Evolutionary conservation across 2,888 invertebrate genomes (phyloP), one percentile per base, ranked within the genome.

Genomic region (Brenthis hecate): DNA sequence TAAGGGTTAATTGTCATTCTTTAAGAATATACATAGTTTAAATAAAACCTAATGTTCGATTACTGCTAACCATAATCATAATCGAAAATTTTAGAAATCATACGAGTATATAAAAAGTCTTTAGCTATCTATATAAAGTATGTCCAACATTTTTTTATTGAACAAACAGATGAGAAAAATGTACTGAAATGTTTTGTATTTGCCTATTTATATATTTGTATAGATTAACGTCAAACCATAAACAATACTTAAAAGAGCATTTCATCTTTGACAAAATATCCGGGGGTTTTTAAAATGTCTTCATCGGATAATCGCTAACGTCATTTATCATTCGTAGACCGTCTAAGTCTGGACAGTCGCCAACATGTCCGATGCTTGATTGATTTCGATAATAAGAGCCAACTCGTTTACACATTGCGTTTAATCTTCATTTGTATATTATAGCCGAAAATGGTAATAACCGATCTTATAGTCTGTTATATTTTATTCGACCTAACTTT

Each of bases 351-450:
- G 76, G 76, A 74, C 70, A 56, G 48, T 64, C 65, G 74, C 75
- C 75, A 75, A 66, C 55, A 55, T 36, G 66, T 56, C 32, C 68
- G 63, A 72, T 43, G 36, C 36, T 43, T 77, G 77, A 77, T 76
- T 76, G 76, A 77, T 77, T 69, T 71, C 67, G 53, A 36, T 71
- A 56, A 51, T 57, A 54, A 64, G 65, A 74, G 72, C 71, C 72
- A 73, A 74, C 71, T 76, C 75, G 74, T 75, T 74, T 76, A 74
- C 72, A 74, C 74, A 72, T 74, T 73, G 71, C 62, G 73, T 73
- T 68, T 66, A 73, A 72, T 23, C 48, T 43, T 66, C 66, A 69
- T 68, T 69, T 68, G 69, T 66, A 67, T 66, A 61, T 55, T 50
- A 53, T 65, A 55, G 19, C 13, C 54, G 5, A 51, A 60, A 62